Evolutionary conservation across 2,113 vertebrate species (phyloP), one percentile per base, ranked within the genome.

Genomic region (Apodemus speciosus): DNA sequence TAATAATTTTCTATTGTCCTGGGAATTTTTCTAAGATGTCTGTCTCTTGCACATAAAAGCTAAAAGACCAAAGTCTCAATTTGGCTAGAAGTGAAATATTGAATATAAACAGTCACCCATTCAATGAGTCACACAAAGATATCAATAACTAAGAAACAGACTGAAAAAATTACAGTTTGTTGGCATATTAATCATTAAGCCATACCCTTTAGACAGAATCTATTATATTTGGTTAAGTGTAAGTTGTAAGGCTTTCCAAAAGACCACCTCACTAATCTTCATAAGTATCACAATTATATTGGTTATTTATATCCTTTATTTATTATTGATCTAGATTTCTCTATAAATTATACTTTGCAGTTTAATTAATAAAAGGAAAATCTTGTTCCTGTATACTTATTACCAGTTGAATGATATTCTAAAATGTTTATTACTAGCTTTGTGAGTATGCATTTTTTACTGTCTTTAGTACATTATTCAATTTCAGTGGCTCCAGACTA

Each of bases 1-100:
- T 98, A 97, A 91, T 96, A 92, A 88, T 96, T 96, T 92, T 85
- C 81, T 89, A 0, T 95, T 85, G 66, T 96, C 88, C 38, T 85
- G 85, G 87, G 69, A 60, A 85, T 92, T 92, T 92, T 96, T 91
- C 89, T 93, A 76, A 96, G 88, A 75, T 81, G 30, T 90, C 66
- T 95, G 64, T 81, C 75, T 89, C 43, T 56, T 93, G 11, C 66
- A 85, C 83, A 85, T 92, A 77, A 97, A 97, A 96, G 92, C 81
- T 85, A 27, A 94, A 95, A 96, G 79, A 93, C 88, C 75, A 90
- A 73, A 95, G 91, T 93, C 89, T 92, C 53, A 43, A n/a, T 85
- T 93, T 6, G 68, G 5, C 53, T 20, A 46, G 56, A 93, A 95
- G 66, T 91, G 16, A 73, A 73, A 69, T 85, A 77, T 72, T 68